These are phyloP conservation scores for Trematomus loennbergii DNA, from an alignment of 2,113 vertebrate species.

Conservation along the genomic window DNA sequence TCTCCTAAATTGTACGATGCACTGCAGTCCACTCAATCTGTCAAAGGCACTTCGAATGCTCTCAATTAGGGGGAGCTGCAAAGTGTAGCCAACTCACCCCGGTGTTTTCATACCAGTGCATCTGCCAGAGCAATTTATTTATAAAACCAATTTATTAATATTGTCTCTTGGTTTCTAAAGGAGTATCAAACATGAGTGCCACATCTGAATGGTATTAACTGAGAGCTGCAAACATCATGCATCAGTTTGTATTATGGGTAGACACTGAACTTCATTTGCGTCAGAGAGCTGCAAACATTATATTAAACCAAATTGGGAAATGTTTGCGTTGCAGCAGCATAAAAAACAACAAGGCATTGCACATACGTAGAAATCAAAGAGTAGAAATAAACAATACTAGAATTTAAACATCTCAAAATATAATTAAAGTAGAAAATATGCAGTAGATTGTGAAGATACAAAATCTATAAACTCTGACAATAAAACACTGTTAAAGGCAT, in stretches of 20 bases:
- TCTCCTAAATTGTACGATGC: constrained; percentile 40
- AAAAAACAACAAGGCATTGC: too few species aligned
- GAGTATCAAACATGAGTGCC: constrained; percentile 4
- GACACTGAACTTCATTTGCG: rapidly evolving
- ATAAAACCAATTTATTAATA: constrained; percentile 42
- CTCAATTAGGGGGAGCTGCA: constrained; percentile 61
- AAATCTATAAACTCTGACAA: too few species aligned
- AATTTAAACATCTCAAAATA: too few species aligned
- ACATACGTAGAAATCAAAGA: too few species aligned
- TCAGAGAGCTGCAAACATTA: too few species aligned
- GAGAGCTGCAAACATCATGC: background rate
- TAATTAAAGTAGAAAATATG: too few species aligned
- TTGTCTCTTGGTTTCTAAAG: constrained; percentile 32
- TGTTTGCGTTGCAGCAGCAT: too few species aligned
- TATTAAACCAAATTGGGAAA: too few species aligned
- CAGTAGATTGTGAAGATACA: too few species aligned
- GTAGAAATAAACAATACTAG: too few species aligned
- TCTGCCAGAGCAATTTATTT: constrained; percentile 50
- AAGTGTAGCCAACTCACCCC: constrained; percentile 42
- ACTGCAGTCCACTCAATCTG: constrained; percentile 54
- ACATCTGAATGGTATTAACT: background rate
- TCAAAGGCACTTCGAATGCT: constrained; percentile 48
- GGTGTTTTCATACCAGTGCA: constrained; percentile 39
- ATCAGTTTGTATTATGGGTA: background rate
- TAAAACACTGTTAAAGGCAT: too few species aligned